Evolutionary conservation across 2,113 vertebrate species (phyloP), one percentile per base, ranked within the genome.

Genomic region (Glaucidium brasilianum): DNA sequence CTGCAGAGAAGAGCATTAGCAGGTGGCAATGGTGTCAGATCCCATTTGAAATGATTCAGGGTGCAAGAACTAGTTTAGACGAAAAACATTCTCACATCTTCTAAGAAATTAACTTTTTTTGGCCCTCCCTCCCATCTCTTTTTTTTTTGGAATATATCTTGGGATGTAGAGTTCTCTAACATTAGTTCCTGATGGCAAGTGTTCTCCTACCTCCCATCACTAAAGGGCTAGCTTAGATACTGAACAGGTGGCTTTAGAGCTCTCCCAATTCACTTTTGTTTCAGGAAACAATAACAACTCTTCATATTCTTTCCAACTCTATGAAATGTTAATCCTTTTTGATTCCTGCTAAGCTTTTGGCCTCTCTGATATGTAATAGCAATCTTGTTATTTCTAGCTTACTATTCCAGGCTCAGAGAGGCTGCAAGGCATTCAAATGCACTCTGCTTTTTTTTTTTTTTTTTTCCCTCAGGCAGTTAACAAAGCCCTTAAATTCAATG

Each of bases 351-450:
- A 86, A 90, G 60, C 79, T 93, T 88, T 73, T 82, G 67, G 52
- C 66, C 80, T 91, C 67, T 73, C 39, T 49, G 58, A 75, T 64
- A 60, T 8, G 18, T 68, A 90, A 80, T 9, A 87, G 67, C 80
- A 94, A 80, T 45, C 63, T 81, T 87, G 73, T 71, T 87, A 90
- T 93, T 84, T 89, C 77, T 88, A 43, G 25, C 58, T 87, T 19
- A 89, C 68, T 63, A 43, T 76, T 96, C 49, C 52, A 85, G n/a
- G 73, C 86, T 91, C 60, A 53, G 47, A 34, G 62, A 45, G 47
- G 26, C n/a, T 93, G 50, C 43, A 63, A 85, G 26, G 59, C n/a
- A 94, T 88, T 93, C 80, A 94, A 69, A 97, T 53, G 5, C 27
- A 43, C 23, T 60, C 20, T 12, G 11, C 1, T 60, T 63, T 47